phyloP scores from a whole-genome alignment of 1,140 invertebrate species.

The Zaprionus davidi region DNA sequence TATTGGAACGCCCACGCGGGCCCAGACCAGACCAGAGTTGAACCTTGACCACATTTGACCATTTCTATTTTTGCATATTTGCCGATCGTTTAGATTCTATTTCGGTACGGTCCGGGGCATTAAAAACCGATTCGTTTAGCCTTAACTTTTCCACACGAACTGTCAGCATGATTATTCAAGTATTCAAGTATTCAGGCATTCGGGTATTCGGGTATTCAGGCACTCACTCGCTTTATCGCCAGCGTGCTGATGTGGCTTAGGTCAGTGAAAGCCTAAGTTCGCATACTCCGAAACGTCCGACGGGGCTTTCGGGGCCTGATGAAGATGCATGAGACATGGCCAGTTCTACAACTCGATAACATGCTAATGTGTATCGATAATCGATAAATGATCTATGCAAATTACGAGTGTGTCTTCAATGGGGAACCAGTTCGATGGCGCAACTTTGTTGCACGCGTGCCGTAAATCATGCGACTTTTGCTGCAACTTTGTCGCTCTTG shows the following conservation, averaged over 20 bases:
- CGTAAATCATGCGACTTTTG: background rate
- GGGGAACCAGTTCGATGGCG: conserved; percentile 1
- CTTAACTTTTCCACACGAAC: conserved; percentile 23
- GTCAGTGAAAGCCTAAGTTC: conserved; percentile 36
- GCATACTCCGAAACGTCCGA: background rate
- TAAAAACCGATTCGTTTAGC: conserved; percentile 54
- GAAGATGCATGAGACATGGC: conserved; percentile 34
- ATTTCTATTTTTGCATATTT: conserved; percentile 51
- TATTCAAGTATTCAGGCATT: conserved; percentile 10
- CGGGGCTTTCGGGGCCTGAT: conserved; percentile 27
- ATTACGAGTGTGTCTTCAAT: background rate
- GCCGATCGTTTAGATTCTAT: conserved; percentile 39
- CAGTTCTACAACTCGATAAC: background rate
- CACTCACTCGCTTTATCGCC: conserved; percentile 30
- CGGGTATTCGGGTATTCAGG: background rate
- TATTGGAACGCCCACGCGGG: background rate
- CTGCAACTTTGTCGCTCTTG: background rate
- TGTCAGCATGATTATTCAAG: conserved; percentile 28
- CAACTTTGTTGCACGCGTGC: background rate
- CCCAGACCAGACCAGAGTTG: background rate
- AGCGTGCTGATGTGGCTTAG: conserved; percentile 34
- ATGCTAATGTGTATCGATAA: background rate
- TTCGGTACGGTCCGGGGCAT: conserved; percentile 24
- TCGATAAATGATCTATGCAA: background rate
- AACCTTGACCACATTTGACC: conserved; percentile 46